Evolutionary conservation across 2,888 invertebrate genomes (phyloP).

Genomic region (Steromphala cineraria): DNA sequence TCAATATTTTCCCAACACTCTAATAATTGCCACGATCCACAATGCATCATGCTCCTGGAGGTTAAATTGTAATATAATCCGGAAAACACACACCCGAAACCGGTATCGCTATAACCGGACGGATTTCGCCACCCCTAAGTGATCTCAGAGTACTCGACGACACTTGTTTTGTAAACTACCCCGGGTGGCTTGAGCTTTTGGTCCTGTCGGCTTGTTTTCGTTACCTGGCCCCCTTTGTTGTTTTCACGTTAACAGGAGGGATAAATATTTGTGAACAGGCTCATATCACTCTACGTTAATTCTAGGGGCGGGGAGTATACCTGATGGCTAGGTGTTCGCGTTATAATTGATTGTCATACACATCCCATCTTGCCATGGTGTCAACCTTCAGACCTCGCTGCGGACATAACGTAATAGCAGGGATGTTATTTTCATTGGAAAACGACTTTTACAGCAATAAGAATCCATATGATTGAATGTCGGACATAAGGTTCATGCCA

Average conservation of each 20-base stretch:
- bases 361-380: background rate
- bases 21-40: constrained; percentile 15
- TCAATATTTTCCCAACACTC: constrained; percentile 24
- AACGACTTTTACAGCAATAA: too few relatives aligned
- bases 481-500: too few relatives aligned
- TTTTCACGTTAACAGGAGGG: constrained; percentile 7
- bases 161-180: constrained; percentile 21
- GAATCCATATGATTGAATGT: too few relatives aligned
- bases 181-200: background rate
- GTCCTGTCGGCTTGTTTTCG: background rate
- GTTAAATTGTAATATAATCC: constrained; percentile 12
- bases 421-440: too few relatives aligned
- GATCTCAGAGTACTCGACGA: background rate
- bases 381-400: background rate
- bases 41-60: background rate
- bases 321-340: background rate
- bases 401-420: background rate
- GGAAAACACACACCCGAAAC: constrained; percentile 6
- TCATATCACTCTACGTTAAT: constrained; percentile 1
- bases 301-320: background rate
- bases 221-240: background rate
- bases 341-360: constrained; percentile 5
- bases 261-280: constrained; percentile 11
- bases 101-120: background rate
- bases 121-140: constrained; percentile 17